phyloP scores from a whole-genome alignment of 2,797 vertebrate species.

The Apodemus agrarius region DNA sequence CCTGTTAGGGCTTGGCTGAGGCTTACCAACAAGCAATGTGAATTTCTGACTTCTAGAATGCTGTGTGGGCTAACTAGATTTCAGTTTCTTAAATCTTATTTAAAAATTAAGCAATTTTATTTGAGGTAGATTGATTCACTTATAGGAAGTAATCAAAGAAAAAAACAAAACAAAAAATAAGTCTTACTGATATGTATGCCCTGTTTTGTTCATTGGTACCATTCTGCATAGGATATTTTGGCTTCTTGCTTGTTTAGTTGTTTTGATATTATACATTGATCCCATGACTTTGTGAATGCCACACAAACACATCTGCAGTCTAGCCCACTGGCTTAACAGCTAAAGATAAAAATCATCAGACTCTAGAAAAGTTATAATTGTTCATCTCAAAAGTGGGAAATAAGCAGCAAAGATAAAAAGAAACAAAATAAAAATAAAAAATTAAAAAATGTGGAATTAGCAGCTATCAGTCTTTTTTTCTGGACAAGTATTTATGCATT shows the following conservation, averaged over 20 bases:
- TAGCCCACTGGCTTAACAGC: background rate
- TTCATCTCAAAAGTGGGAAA: conserved; percentile 14
- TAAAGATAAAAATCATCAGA: background rate
- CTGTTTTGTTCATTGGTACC: background rate
- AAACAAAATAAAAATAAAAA: background rate
- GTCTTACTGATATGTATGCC: background rate
- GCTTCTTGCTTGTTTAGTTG: background rate
- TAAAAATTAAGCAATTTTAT: background rate
- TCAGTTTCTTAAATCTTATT: background rate
- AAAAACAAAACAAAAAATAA: background rate
- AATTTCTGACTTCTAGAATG: background rate
- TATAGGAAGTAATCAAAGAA: conserved; percentile 27
- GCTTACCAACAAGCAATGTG: background rate
- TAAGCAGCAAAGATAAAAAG: conserved; percentile 4
- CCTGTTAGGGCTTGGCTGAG: background rate
- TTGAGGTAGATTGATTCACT: background rate
- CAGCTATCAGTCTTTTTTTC: background rate
- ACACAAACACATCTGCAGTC: background rate
- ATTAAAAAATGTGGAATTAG: background rate
- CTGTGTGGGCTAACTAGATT: background rate
- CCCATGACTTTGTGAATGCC: background rate
- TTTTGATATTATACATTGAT: background rate
- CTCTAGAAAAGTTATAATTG: background rate
- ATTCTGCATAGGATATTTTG: background rate
- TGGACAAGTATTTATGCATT: background rate